phyloP scores from a whole-genome alignment of 2,797 vertebrate species.

The Galago senegalensis region DNA sequence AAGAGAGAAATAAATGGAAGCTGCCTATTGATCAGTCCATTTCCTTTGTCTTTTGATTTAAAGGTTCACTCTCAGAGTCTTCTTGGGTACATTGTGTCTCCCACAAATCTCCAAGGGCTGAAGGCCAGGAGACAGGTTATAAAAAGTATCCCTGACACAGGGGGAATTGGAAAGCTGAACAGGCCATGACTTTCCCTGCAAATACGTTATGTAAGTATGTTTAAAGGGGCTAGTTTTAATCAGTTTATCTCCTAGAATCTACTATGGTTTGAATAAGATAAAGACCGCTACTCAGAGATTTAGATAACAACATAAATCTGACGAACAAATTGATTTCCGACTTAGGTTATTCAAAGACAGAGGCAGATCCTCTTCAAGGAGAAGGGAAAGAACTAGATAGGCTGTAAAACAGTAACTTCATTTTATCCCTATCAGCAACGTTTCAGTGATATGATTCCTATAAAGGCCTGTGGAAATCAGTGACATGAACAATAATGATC shows the following conservation, averaged over 20 bases:
- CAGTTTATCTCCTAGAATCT: background rate
- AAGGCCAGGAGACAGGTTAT: slow-evolving; percentile 61
- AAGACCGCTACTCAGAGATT: background rate
- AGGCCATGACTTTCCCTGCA: slow-evolving; percentile 55
- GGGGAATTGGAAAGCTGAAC: slow-evolving; percentile 55
- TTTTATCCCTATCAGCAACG: background rate
- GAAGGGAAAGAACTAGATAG: background rate
- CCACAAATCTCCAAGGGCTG: slow-evolving; percentile 57
- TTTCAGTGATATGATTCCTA: background rate
- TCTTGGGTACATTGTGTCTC: slow-evolving; percentile 56
- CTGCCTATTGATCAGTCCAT: slow-evolving; percentile 81
- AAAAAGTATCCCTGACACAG: slow-evolving; percentile 58
- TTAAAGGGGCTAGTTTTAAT: slow-evolving; percentile 52
- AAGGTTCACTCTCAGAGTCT: slow-evolving; percentile 79
- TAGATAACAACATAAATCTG: background rate
- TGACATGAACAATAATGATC: background rate
- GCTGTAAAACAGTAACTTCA: background rate
- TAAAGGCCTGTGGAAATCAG: background rate
- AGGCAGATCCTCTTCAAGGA: background rate
- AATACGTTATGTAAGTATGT: slow-evolving; percentile 17
- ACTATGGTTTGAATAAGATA: rapidly evolving
- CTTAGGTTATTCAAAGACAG: background rate
- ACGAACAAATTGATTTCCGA: background rate
- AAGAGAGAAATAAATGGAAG: slow-evolving; percentile 80
- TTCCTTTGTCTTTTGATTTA: slow-evolving; percentile 85